Conservation (phyloP, 1,140 invertebrate genomes). For the Achatina immaculata region DNA sequence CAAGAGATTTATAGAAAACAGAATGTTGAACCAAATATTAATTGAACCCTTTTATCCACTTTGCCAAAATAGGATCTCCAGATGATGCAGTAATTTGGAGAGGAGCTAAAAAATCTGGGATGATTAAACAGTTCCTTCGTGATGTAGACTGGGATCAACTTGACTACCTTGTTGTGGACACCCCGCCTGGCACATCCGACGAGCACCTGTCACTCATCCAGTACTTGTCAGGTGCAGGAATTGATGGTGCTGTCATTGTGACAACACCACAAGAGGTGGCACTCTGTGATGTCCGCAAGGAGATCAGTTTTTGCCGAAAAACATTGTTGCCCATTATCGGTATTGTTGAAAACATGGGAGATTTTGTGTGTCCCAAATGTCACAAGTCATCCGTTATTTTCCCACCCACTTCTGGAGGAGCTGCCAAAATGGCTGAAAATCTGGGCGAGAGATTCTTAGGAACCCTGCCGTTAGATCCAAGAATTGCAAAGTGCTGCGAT, state of each 20-base stretch:
- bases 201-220: constrained; percentile 96
- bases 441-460: constrained; percentile 83
- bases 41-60: too few relatives aligned
- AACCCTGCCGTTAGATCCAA: constrained; percentile 66
- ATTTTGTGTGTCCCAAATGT: constrained; percentile 92
- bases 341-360: constrained; percentile 96
- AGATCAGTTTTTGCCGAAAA: constrained; percentile 95
- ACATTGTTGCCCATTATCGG: constrained; percentile 89
- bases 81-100: constrained; percentile 96
- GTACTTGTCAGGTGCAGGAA: constrained; percentile 73
- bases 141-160: constrained; percentile 94
- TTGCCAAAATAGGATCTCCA: constrained; percentile 75
- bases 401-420: constrained; percentile 85
- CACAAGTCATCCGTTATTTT: constrained; percentile 83
- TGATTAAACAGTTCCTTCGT: constrained; percentile 92
- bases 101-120: constrained; percentile 90
- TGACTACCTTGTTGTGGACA: constrained; percentile 95
- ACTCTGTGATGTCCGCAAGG: constrained; percentile 93
- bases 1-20: neutral
- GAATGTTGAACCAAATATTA: too few relatives aligned
- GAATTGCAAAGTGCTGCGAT: constrained; percentile 77
- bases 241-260: constrained; percentile 88
- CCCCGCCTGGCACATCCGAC: constrained; percentile 96
- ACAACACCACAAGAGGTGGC: constrained; percentile 94
- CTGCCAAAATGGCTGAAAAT: constrained; percentile 81